Evolutionary conservation across 2,797 vertebrate species (phyloP), one percentile per base, ranked within the genome.

Genomic region (Siniperca scherzeri): DNA sequence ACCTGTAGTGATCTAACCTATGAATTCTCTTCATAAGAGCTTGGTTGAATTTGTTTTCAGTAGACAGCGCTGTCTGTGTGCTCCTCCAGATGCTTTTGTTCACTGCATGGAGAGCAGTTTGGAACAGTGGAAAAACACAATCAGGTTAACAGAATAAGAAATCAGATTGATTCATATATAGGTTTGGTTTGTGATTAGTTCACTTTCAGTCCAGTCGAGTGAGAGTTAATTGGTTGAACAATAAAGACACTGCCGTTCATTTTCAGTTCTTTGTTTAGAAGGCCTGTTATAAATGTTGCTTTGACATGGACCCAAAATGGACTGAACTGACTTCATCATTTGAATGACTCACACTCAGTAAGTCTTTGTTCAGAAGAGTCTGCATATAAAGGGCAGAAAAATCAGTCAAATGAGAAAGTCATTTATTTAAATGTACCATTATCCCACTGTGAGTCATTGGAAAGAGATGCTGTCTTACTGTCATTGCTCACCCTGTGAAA

Each of bases 401-500:
- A 79, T 87, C 85, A 80, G 85, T 92, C 78, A 89, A 84, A 88
- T 86, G 79, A 88, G 80, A 74, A 50, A 82, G 71, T 69, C n/a
- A 19, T 85, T 68, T 86, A 69, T 87, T 86, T 64, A 44, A 86
- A 90, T 66, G 55, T 73, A 73, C 77, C 72, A 87, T 87, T 86
- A 86, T 90, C 68, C 76, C 53, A 50, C 74, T 60, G 77, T 89
- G 92, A 92, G 80, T 93, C 82, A 90, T n/a, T 66, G 82, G 66
- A 64, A 85, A 78, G 60, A 80, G 59, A 86, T 33, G 62, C 70
- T 36, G 64, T 72, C 60, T 69, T 50, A 11, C 17, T 74, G 46
- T 64, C 77, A 62, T 67, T 30, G 77, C 81, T 91, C 84, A 73
- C n/a, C 42, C 70, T 61, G 55, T 73, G 81, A 77, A 83, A 80